These are phyloP conservation scores for Meliscaeva auricollis DNA, from an alignment of 2,888 invertebrate species.

Conservation along the genomic window DNA sequence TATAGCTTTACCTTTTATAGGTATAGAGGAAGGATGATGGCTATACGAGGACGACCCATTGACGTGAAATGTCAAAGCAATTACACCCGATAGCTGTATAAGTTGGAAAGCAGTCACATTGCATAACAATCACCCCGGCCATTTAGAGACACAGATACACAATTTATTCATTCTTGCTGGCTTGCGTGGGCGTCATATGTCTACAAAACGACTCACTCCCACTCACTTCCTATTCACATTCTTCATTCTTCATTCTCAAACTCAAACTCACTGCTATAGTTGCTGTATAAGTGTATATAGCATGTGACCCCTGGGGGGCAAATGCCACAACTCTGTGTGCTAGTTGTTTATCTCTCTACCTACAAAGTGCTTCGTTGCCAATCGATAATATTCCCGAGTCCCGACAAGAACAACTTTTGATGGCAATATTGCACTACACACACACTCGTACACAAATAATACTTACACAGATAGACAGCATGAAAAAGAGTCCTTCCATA, in stretches of 20 bases:
- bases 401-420: slow-evolving; percentile 20
- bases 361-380: slow-evolving; percentile 59
- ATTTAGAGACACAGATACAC: slow-evolving; percentile 55
- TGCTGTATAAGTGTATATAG: background rate
- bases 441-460: background rate
- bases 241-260: background rate
- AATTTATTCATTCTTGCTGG: slow-evolving; percentile 50
- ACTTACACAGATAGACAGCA: slow-evolving; percentile 1
- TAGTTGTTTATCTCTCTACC: slow-evolving; percentile 63
- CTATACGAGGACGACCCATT: slow-evolving; percentile 43
- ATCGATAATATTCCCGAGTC: slow-evolving; percentile 71
- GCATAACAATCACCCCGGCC: slow-evolving; percentile 68
- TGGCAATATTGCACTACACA: slow-evolving; percentile 16
- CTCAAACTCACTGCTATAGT: no score
- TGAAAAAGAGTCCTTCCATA: slow-evolving; percentile 54
- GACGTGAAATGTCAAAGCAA: slow-evolving; percentile 75
- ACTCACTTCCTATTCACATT: no score
- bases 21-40: background rate
- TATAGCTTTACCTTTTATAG: slow-evolving; percentile 36
- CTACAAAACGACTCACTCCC: slow-evolving; percentile 53
- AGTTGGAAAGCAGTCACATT: slow-evolving; percentile 65
- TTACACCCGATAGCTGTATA: slow-evolving; percentile 54
- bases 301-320: slow-evolving; percentile 45
- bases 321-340: slow-evolving; percentile 56
- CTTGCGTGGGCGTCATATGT: slow-evolving; percentile 62